Evolutionary conservation across 2,113 vertebrate genomes (phyloP).

Genomic region (Strix aluco): DNA sequence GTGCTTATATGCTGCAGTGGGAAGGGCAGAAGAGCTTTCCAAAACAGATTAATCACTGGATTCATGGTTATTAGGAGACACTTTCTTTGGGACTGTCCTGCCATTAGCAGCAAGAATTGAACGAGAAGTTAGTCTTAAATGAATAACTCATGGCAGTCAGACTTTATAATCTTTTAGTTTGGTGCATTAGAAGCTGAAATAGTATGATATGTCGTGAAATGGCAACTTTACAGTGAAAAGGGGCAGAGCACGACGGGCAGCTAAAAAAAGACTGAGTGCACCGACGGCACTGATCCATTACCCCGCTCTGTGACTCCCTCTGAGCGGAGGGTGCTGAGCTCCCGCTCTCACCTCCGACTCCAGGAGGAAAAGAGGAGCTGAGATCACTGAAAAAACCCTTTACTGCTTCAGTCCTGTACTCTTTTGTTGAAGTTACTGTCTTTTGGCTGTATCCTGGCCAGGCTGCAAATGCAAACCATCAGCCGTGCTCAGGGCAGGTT

Average conservation of each 20-base stretch:
- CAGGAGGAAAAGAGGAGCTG: not conserved
- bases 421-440: too few species aligned
- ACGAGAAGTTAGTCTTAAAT: not conserved
- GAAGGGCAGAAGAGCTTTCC: not conserved
- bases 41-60: too few species aligned
- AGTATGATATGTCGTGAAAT: fast-evolving
- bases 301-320: not conserved
- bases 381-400: not conserved
- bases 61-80: not conserved
- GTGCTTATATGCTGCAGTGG: fast-evolving
- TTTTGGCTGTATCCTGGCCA: not conserved
- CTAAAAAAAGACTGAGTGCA: not conserved
- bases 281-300: fast-evolving
- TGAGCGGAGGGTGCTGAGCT: not conserved
- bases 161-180: not conserved
- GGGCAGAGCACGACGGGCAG: not conserved
- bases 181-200: not conserved
- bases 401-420: not conserved
- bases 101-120: not conserved
- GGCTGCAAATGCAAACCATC: not conserved
- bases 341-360: not conserved
- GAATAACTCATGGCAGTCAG: not conserved
- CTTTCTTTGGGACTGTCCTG: not conserved
- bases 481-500: not conserved
- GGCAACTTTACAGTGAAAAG: not conserved